A percentile compares a stretch with the other conserved stretches of the same genome.
Evolutionary conservation across 1,140 invertebrate species (phyloP).

Genomic region (Drosophila asahinai): DNA sequence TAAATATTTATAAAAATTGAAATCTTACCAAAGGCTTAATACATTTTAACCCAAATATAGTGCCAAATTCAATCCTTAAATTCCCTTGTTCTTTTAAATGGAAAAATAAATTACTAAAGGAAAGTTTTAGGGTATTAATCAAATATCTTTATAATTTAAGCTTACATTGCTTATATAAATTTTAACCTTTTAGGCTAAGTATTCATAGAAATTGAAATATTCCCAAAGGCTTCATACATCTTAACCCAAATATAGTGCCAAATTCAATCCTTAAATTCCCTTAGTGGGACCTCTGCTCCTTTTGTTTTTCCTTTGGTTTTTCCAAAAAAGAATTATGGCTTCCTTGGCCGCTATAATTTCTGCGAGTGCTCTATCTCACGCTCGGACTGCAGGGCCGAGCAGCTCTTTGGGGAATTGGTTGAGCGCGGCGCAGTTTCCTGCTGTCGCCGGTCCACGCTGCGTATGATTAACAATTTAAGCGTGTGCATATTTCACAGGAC

Average conservation of each 20-base stretch:
- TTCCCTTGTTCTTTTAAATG: not conserved
- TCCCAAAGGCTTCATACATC: too few species aligned
- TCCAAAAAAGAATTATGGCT: conserved; percentile 4
- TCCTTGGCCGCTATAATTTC: conserved; percentile 23
- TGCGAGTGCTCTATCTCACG: conserved; percentile 26
- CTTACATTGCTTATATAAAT: too few species aligned
- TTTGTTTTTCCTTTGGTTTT: not conserved
- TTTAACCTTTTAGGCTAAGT: too few species aligned
- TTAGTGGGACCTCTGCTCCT: too few species aligned
- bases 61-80: not conserved
- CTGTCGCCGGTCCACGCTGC: conserved; percentile 54
- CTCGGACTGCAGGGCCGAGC: conserved; percentile 1
- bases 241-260: not conserved
- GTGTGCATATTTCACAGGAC: conserved; percentile 65
- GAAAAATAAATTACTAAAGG: too few species aligned
- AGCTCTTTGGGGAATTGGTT: conserved; percentile 43
- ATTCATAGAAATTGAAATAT: too few species aligned
- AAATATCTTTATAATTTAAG: too few species aligned
- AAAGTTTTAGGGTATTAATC: too few species aligned
- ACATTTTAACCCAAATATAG: not conserved
- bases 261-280: conserved; percentile 4
- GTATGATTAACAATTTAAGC: conserved; percentile 79
- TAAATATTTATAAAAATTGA: too few species aligned
- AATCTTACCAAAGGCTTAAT: too few species aligned
- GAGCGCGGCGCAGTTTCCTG: conserved; percentile 10